Conservation (phyloP, 1,140 invertebrate species). For the Hypsibius dujardini region DNA sequence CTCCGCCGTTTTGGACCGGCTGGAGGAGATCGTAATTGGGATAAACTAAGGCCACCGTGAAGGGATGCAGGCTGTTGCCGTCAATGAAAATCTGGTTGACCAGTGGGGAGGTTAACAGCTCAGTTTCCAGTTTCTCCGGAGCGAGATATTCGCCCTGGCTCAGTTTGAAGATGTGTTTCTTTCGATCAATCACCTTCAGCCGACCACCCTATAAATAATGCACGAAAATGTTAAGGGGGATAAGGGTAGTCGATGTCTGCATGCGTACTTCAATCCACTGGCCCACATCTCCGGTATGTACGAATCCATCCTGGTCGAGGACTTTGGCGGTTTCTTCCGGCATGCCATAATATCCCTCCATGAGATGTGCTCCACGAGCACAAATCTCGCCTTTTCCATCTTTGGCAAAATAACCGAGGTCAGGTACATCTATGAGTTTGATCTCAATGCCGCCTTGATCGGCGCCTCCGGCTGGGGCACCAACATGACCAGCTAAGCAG, state of each 20-base stretch:
- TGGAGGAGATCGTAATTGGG: constrained; percentile 19
- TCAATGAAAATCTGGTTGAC: constrained; percentile 38
- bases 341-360: constrained; percentile 33
- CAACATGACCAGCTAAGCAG: constrained; percentile 29
- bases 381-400: constrained; percentile 29
- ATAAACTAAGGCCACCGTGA: constrained; percentile 27
- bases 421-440: constrained; percentile 31
- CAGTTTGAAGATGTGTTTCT: constrained; percentile 41
- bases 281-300: constrained; percentile 32
- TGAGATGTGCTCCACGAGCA: constrained; percentile 29
- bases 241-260: constrained; percentile 27
- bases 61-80: constrained; percentile 34
- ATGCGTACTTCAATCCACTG: constrained; percentile 33
- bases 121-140: constrained; percentile 42
- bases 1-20: neutral
- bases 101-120: constrained; percentile 34
- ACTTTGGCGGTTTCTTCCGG: constrained; percentile 34
- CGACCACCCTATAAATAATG: constrained; percentile 32
- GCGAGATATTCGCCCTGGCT: constrained; percentile 41
- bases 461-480: constrained; percentile 25
- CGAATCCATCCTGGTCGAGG: constrained; percentile 35
- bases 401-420: constrained; percentile 28
- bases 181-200: constrained; percentile 39
- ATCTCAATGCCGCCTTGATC: constrained; percentile 27
- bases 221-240: neutral